phyloP scores from a whole-genome alignment of 2,888 invertebrate genomes.

The Acleris sparsana region DNA sequence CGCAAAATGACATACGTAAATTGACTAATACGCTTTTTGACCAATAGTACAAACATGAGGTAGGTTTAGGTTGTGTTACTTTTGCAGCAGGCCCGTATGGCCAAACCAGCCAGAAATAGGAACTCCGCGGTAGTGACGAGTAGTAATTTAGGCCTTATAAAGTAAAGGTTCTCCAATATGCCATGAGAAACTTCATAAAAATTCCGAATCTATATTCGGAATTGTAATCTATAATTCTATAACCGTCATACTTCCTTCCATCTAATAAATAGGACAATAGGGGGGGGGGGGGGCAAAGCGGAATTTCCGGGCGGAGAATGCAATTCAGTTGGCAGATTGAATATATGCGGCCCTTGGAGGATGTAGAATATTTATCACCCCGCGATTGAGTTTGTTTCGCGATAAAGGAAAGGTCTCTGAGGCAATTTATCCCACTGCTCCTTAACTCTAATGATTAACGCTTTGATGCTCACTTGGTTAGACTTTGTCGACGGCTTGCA shows the following conservation, averaged over 20 bases:
- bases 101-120: too few relatives aligned
- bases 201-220: too few relatives aligned
- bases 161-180: too few relatives aligned
- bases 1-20: too few relatives aligned
- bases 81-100: too few relatives aligned
- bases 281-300: conserved; percentile 49
- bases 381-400: conserved; percentile 36
- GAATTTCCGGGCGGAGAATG: conserved; percentile 41
- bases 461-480: conserved; percentile 6
- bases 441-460: conserved; percentile 30
- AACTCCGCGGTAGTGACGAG: too few relatives aligned
- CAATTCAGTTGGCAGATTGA: conserved; percentile 49
- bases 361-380: conserved; percentile 50
- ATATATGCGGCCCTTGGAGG: conserved; percentile 43
- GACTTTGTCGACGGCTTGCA: neutral
- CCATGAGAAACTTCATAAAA: too few relatives aligned
- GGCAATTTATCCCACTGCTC: conserved; percentile 26
- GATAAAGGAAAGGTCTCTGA: conserved; percentile 28
- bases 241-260: conserved; percentile 4
- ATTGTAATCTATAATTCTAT: too few relatives aligned
- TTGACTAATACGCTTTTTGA: too few relatives aligned
- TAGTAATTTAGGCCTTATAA: too few relatives aligned
- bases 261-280: conserved; percentile 44
- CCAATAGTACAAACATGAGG: too few relatives aligned
- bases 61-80: too few relatives aligned